Conservation (phyloP, 2,888 invertebrate genomes). For the Marronus borbonicus region DNA sequence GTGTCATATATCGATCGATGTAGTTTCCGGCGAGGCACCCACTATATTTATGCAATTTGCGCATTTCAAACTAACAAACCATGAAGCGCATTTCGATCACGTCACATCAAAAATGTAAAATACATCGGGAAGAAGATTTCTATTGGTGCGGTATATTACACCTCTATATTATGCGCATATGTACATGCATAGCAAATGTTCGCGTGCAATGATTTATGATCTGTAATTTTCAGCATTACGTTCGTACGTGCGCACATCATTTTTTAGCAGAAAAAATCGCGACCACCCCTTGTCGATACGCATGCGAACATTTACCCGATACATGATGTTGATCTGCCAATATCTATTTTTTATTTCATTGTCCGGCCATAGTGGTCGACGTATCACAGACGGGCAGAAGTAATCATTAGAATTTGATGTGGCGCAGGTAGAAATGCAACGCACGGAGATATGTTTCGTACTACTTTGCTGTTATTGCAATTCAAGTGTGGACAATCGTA, state of each 20-base stretch:
- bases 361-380: not conserved
- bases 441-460: not conserved
- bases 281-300: conserved; percentile 3
- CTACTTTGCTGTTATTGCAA: not conserved
- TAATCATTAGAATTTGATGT: conserved; percentile 21
- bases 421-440: conserved; percentile 5
- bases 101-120: conserved; percentile 1
- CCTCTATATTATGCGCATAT: not conserved
- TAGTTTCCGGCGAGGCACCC: no score
- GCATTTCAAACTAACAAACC: not conserved
- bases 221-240: conserved; percentile 27
- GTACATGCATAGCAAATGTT: conserved; percentile 5
- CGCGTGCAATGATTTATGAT: conserved; percentile 14
- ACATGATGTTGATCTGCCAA: conserved; percentile 12
- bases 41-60: not conserved
- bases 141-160: not conserved
- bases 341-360: conserved; percentile 32
- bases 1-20: no score
- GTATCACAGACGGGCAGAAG: not conserved
- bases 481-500: not conserved
- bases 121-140: not conserved
- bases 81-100: not conserved
- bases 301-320: conserved; percentile 18
- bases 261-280: conserved; percentile 14
- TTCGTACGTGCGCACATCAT: conserved; percentile 1